A percentile compares a stretch with the other conserved stretches of the same genome.
These are phyloP conservation scores for Lasiommata megera DNA, from an alignment of 2,888 invertebrate species.

Conservation along the genomic window DNA sequence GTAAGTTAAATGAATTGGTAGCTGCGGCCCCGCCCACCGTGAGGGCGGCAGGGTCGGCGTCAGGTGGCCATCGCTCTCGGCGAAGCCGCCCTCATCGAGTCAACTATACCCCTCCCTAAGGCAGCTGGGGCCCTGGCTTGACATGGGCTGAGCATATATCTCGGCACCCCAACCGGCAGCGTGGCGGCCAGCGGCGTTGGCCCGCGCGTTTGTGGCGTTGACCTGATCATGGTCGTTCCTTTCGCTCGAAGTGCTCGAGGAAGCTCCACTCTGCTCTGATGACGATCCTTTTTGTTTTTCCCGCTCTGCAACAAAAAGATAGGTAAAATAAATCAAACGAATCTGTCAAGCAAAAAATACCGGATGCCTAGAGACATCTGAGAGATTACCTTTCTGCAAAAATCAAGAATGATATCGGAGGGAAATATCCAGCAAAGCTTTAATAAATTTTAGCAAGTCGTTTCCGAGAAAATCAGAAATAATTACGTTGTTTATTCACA, in stretches of 20 bases:
- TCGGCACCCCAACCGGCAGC: constrained; percentile 33
- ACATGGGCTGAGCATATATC: constrained; percentile 72
- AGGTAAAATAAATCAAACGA: too few relatives aligned
- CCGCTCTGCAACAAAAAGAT: constrained; percentile 82
- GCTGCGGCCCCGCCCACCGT: constrained; percentile 62
- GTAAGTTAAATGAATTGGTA: constrained; percentile 51
- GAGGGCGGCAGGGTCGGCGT: constrained; percentile 52
- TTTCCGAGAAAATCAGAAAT: too few relatives aligned
- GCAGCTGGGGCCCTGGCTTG: constrained; percentile 94
- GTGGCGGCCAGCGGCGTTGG: constrained; percentile 48
- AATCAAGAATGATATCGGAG: too few relatives aligned
- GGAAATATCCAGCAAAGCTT: too few relatives aligned
- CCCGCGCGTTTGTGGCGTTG: constrained; percentile 47
- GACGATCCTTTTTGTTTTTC: constrained; percentile 85
- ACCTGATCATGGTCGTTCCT: constrained; percentile 32
- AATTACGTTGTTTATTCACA: too few relatives aligned
- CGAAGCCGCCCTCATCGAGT: constrained; percentile 86
- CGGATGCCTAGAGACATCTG: too few relatives aligned
- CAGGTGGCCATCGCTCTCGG: constrained; percentile 52
- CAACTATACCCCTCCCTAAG: constrained; percentile 98
- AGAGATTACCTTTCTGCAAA: too few relatives aligned
- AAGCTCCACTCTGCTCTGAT: constrained; percentile 84
- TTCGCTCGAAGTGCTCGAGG: constrained; percentile 71
- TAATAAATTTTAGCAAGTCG: too few relatives aligned
- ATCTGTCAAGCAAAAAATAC: too few relatives aligned